These are phyloP conservation scores for Engystomops pustulosus DNA, from an alignment of 2,113 vertebrate genomes.

Conservation along the genomic window DNA sequence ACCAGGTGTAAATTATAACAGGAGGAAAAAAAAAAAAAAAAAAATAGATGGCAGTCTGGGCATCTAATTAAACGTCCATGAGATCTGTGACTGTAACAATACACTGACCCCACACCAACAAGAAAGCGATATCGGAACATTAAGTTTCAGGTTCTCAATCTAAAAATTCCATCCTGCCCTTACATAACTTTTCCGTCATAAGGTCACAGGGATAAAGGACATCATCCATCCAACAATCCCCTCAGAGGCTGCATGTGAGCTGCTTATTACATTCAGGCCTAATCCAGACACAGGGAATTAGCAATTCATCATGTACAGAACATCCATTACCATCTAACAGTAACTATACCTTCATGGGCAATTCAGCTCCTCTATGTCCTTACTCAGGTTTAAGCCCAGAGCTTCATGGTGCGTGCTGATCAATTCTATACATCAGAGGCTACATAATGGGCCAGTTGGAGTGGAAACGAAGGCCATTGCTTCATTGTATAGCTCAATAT, in stretches of 20 bases:
- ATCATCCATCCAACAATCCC: neutral
- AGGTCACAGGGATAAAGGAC: neutral
- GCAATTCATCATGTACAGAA: neutral
- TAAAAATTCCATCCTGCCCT: neutral
- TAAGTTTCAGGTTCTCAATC: neutral
- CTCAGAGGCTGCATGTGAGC: neutral
- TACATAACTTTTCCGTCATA: neutral
- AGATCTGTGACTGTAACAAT: slow-evolving; percentile 13
- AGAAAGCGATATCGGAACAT: slow-evolving; percentile 31
- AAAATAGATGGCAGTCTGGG: too few relatives aligned
- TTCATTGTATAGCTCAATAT: too few relatives aligned
- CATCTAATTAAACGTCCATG: slow-evolving; percentile 12
- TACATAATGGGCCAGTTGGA: too few relatives aligned
- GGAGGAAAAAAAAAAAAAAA: too few relatives aligned
- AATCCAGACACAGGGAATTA: slow-evolving; percentile 4
- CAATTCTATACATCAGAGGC: too few relatives aligned
- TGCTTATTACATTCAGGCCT: neutral
- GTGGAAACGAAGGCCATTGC: too few relatives aligned
- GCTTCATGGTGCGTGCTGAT: too few relatives aligned
- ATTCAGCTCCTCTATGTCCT: too few relatives aligned
- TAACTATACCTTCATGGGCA: neutral
- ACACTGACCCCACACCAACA: neutral
- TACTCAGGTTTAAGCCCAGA: too few relatives aligned
- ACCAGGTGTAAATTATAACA: too few relatives aligned
- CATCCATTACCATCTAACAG: neutral